A percentile compares a stretch with the other conserved stretches of the same genome.
Conservation (phyloP, 2,797 vertebrate genomes). For the Rousettus madagascariensis region DNA sequence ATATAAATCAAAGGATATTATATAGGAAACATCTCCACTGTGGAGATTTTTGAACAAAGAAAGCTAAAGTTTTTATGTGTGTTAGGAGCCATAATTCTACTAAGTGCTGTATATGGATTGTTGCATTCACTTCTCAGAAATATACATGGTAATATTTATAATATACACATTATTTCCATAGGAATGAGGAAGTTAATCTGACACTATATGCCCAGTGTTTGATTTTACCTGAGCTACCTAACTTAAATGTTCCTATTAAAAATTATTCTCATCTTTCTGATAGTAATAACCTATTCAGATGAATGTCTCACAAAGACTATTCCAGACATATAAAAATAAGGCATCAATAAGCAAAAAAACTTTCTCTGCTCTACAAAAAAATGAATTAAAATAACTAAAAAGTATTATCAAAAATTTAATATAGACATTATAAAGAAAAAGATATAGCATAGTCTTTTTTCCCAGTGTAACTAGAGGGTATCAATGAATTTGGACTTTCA, state of each 20-base stretch:
- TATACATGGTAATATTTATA: background rate
- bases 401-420: background rate
- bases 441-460: background rate
- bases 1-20: background rate
- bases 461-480: background rate
- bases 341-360: background rate
- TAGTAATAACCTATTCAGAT: background rate
- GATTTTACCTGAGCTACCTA: background rate
- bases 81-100: background rate
- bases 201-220: background rate
- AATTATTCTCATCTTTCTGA: background rate
- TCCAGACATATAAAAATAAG: background rate
- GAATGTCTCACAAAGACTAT: background rate
- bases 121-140: background rate
- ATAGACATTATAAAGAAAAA: background rate
- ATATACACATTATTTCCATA: background rate
- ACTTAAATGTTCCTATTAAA: background rate
- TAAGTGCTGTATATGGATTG: background rate
- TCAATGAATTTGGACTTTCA: background rate
- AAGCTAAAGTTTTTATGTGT: background rate
- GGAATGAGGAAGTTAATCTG: background rate
- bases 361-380: background rate
- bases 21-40: background rate
- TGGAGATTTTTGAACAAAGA: background rate
- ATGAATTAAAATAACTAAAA: background rate